phyloP scores from a whole-genome alignment of 2,888 invertebrate species.

The Oscheius sp. region DNA sequence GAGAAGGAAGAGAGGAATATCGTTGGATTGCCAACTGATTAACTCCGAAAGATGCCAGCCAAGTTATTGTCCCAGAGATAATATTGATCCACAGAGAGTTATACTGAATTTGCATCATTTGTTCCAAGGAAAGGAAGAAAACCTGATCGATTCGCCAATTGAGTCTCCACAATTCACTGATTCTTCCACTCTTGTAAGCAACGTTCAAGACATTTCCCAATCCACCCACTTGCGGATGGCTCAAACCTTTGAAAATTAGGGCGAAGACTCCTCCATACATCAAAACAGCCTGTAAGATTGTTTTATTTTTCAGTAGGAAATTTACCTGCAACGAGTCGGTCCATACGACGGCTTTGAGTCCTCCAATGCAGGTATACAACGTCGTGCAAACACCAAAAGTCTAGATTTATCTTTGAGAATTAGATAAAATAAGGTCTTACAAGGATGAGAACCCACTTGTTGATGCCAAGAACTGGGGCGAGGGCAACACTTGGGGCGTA shows the following conservation, averaged over 20 bases:
- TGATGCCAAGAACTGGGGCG: slow-evolving; percentile 52
- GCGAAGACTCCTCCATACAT: slow-evolving; percentile 62
- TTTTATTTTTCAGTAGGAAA: not conserved
- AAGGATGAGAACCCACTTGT: slow-evolving; percentile 52
- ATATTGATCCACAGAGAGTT: slow-evolving; percentile 64
- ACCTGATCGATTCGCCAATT: slow-evolving; percentile 50
- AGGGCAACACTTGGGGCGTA: slow-evolving; percentile 63
- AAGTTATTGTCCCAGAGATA: slow-evolving; percentile 57
- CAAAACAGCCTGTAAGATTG: slow-evolving; percentile 47
- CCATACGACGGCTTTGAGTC: slow-evolving; percentile 63
- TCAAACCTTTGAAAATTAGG: slow-evolving; percentile 53
- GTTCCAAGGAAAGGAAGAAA: not conserved
- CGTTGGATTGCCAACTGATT: slow-evolving; percentile 64
- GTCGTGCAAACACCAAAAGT: slow-evolving; percentile 60
- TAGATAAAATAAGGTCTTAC: slow-evolving; percentile 33
- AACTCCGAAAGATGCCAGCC: slow-evolving; percentile 64
- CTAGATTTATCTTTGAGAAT: slow-evolving; percentile 31
- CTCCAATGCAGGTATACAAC: slow-evolving; percentile 60
- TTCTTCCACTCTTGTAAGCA: slow-evolving; percentile 53
- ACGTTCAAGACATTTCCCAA: slow-evolving; percentile 49
- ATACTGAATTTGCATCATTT: slow-evolving; percentile 45
- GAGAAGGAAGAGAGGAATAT: slow-evolving; percentile 56
- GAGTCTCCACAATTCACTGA: slow-evolving; percentile 47
- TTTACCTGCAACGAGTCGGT: slow-evolving; percentile 55
- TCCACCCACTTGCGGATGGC: slow-evolving; percentile 58